Evolutionary conservation across 2,888 invertebrate genomes (phyloP), one percentile per base, ranked within the genome.

Genomic region (Nesidiocoris tenuis): DNA sequence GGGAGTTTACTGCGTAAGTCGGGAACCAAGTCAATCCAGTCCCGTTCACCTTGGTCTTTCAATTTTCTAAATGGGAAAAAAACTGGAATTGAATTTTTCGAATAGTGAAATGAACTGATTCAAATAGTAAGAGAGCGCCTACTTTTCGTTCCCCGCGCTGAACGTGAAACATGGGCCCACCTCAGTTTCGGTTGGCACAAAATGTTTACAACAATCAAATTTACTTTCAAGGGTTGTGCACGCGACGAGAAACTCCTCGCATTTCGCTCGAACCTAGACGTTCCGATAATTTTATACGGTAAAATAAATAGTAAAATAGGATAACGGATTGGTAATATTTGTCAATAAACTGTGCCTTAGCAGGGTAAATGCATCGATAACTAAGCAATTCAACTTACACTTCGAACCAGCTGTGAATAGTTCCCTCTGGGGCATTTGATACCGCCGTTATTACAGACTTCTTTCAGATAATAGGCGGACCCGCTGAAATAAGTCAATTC

Each of bases 401-500:
- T n/a, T n/a, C n/a, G n/a, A 0, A 88, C 87, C 81, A 88, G 89
- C 79, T 87, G 87, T 0, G 86, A 87, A 80, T 88, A 89, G 81
- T 90, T 89, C 0, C 84, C 84, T 57, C 84, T 84, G 7, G 88
- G 88, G 77, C 90, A 90, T 17, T 87, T 39, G 9, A 79, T 77
- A 25, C 79, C 76, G 18, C 76, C 79, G 9, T 75, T 77, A 19
- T 74, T 76, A 67, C 82, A 82, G 72, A 80, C 80, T 67, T 80
- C 79, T 64, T 79, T 80, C 0, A 80, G 88, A 79, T 87, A 88
- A 82, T 89, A 90, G n/a, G 88, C 86, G 1, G 87, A 84, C 0
- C 91, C 91, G 1, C 88, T 87, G 81, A 89, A 91, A 82, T 87
- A 91, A 0, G 88, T 88, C 56, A 91, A 86, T 81, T 91, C 91